A percentile compares a stretch with the other conserved stretches of the same genome.
Conservation (phyloP, 1,140 invertebrate species). For the Dufourea novaeangliae region DNA sequence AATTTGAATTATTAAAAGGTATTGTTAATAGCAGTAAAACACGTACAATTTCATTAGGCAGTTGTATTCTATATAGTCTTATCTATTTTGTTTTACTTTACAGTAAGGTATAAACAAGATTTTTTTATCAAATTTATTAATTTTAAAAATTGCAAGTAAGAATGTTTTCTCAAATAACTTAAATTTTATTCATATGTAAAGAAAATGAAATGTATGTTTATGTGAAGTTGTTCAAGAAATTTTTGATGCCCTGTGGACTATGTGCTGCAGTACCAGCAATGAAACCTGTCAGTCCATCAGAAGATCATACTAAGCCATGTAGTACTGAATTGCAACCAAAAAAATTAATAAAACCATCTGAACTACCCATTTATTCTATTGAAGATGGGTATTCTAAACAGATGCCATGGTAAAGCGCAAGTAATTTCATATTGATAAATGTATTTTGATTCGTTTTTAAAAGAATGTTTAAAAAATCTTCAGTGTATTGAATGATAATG, state of each 20-base stretch:
- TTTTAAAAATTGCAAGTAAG: background rate
- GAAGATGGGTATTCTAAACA: conserved; percentile 67
- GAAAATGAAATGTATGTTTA: conserved; percentile 29
- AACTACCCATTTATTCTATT: conserved; percentile 75
- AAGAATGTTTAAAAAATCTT: background rate
- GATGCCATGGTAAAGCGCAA: conserved; percentile 77
- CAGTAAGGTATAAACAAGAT: background rate
- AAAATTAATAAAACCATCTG: conserved; percentile 75
- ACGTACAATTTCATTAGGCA: conserved; percentile 11
- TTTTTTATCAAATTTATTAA: background rate
- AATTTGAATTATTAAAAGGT: conserved; percentile 3
- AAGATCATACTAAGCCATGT: conserved; percentile 54
- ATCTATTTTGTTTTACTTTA: background rate
- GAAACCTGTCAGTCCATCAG: conserved; percentile 49
- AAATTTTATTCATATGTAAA: conserved; percentile 12
- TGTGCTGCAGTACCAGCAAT: conserved; percentile 74
- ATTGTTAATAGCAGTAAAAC: background rate
- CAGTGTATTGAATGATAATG: background rate
- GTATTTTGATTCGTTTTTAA: conserved; percentile 3
- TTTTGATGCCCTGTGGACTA: conserved; percentile 78
- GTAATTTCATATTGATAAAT: conserved; percentile 68
- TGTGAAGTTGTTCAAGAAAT: conserved; percentile 78
- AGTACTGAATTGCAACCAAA: conserved; percentile 51
- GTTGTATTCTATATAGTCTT: background rate
- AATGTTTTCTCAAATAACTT: conserved; percentile 8